Conservation (phyloP, 1,140 invertebrate genomes). For the Aphis gossypii region DNA sequence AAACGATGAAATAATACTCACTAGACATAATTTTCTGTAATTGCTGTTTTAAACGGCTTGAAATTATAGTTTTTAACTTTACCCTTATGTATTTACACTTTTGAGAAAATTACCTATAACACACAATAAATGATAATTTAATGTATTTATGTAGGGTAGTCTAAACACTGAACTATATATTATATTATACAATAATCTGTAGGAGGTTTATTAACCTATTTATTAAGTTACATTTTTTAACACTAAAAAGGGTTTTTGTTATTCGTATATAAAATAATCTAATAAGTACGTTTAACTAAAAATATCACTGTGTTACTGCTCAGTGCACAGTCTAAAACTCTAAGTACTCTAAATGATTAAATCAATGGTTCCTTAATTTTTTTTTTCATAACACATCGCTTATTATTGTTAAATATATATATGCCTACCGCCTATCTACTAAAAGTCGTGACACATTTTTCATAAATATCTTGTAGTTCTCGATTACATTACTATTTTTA, state of each 20-base stretch:
- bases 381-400: not conserved
- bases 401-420: not conserved
- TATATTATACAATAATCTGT: not conserved
- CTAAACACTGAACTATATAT: not conserved
- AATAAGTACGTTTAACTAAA: constrained; percentile 30
- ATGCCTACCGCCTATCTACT: not conserved
- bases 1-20: not conserved
- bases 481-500: not conserved
- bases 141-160: not conserved
- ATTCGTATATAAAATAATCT: constrained; percentile 12
- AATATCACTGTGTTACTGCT: not conserved
- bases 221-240: not conserved
- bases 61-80: not conserved
- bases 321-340: not conserved
- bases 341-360: not conserved
- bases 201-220: not conserved
- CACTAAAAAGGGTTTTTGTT: not conserved
- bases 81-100: not conserved
- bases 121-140: not conserved
- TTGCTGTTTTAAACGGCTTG: not conserved
- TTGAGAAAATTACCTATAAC: not conserved
- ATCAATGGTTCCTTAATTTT: not conserved
- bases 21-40: not conserved
- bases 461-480: not conserved
- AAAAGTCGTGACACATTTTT: not conserved